phyloP scores from a whole-genome alignment of 2,888 invertebrate species.

The Hoplodrina ambigua region DNA sequence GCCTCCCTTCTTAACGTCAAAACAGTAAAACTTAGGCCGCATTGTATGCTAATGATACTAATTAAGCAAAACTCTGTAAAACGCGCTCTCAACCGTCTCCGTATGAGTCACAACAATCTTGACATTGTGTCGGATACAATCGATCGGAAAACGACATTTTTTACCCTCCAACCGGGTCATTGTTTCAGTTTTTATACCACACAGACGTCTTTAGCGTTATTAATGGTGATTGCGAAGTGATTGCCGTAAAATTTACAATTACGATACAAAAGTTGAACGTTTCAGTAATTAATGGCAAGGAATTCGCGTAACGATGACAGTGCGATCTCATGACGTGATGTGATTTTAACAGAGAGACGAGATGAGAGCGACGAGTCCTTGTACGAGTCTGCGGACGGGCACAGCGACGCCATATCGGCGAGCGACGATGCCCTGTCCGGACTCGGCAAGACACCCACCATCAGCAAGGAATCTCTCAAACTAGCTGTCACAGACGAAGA shows the following conservation, averaged over 20 bases:
- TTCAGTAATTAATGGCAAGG: conserved; percentile 70
- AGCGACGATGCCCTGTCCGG: conserved; percentile 85
- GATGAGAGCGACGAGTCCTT: conserved; percentile 88
- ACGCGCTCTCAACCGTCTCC: conserved; percentile 47
- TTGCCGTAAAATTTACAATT: conserved; percentile 58
- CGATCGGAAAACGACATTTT: conserved; percentile 66
- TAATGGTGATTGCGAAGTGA: conserved; percentile 52
- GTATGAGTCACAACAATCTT: conserved; percentile 66
- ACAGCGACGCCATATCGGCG: conserved; percentile 86
- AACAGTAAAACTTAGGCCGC: conserved; percentile 52
- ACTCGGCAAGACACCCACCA: conserved; percentile 82
- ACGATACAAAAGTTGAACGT: conserved; percentile 41
- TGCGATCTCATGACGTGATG: conserved; percentile 52
- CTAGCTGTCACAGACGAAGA: conserved; percentile 87
- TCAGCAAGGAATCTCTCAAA: conserved; percentile 87
- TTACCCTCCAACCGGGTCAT: conserved; percentile 64
- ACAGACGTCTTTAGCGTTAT: conserved; percentile 57
- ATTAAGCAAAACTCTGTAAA: conserved; percentile 58
- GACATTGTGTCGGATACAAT: conserved; percentile 66
- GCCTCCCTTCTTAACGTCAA: conserved; percentile 37
- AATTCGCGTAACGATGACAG: conserved; percentile 52
- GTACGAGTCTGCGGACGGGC: conserved; percentile 87
- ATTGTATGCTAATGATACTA: conserved; percentile 73
- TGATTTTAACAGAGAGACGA: conserved; percentile 81
- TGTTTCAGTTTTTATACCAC: conserved; percentile 67